A percentile compares a stretch with the other conserved stretches of the same genome.
Evolutionary conservation across 2,888 invertebrate species (phyloP).

Genomic region (Chesias legatella): DNA sequence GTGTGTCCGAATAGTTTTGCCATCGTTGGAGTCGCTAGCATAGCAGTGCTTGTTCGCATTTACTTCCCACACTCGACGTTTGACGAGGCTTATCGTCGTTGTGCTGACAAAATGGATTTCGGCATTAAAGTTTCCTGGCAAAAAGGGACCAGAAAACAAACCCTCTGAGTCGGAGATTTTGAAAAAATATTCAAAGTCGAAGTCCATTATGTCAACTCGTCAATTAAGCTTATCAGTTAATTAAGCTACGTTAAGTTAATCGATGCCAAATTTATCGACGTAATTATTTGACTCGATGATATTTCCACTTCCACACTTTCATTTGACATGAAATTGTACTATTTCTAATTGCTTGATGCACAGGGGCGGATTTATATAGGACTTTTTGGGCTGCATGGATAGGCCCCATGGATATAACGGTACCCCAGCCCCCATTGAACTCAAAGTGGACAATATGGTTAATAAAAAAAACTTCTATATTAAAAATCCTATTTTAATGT

Average conservation of each 20-base stretch:
- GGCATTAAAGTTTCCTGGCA: no score
- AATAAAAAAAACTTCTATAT: no score
- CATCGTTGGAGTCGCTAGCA: slow-evolving; percentile 28
- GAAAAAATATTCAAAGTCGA: neutral
- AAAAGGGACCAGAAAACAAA: no score
- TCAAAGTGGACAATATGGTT: no score
- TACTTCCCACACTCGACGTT: slow-evolving; percentile 41
- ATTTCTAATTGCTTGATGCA: slow-evolving; percentile 42
- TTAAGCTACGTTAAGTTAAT: slow-evolving; percentile 64
- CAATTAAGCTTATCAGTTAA: slow-evolving; percentile 37
- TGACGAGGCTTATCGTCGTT: slow-evolving; percentile 21
- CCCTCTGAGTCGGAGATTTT: neutral
- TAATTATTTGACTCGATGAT: slow-evolving; percentile 34
- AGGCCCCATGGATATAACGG: no score
- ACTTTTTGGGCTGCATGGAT: no score
- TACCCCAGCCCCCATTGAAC: no score
- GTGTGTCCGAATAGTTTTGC: slow-evolving; percentile 34
- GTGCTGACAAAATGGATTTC: no score
- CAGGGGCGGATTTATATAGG: no score
- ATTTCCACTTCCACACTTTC: slow-evolving; percentile 16
- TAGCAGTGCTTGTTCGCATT: slow-evolving; percentile 66
- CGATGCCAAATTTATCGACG: slow-evolving; percentile 72
- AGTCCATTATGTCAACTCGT: neutral
- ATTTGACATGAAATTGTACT: slow-evolving; percentile 31
- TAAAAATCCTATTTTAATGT: no score